Conservation (phyloP, 1,140 invertebrate species). For the Contarinia nasturtii region DNA sequence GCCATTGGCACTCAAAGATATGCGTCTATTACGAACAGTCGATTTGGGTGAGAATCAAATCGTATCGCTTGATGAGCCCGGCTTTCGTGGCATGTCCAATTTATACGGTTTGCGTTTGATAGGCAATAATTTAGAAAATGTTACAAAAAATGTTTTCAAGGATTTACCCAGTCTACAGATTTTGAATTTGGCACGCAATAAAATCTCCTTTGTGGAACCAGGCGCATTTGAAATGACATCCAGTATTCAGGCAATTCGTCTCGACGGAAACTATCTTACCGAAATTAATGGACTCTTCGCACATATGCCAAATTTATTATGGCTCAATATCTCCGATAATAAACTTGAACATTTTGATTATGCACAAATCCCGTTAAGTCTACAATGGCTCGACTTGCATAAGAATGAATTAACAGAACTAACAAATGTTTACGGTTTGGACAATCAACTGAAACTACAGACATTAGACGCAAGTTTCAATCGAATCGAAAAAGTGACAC, state of each 20-base stretch:
- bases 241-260: conserved; percentile 63
- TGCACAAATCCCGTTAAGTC: conserved; percentile 53
- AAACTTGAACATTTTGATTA: conserved; percentile 81
- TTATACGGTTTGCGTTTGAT: conserved; percentile 66
- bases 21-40: conserved; percentile 54
- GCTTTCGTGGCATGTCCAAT: conserved; percentile 60
- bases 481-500: conserved; percentile 47
- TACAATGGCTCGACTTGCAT: conserved; percentile 81
- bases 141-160: conserved; percentile 62
- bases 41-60: conserved; percentile 74
- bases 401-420: conserved; percentile 70
- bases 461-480: conserved; percentile 70
- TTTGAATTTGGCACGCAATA: conserved; percentile 74
- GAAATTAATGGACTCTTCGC: conserved; percentile 72
- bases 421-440: conserved; percentile 52
- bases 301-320: conserved; percentile 60
- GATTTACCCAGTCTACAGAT: conserved; percentile 66
- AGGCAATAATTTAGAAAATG: conserved; percentile 72
- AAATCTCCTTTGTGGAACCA: conserved; percentile 56
- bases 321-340: conserved; percentile 85
- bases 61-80: conserved; percentile 50
- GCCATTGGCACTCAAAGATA: conserved; percentile 52
- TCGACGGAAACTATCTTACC: conserved; percentile 68
- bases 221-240: conserved; percentile 62
- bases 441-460: conserved; percentile 46